Evolutionary conservation across 2,113 vertebrate species (phyloP).

Genomic region (Scomber colias): DNA sequence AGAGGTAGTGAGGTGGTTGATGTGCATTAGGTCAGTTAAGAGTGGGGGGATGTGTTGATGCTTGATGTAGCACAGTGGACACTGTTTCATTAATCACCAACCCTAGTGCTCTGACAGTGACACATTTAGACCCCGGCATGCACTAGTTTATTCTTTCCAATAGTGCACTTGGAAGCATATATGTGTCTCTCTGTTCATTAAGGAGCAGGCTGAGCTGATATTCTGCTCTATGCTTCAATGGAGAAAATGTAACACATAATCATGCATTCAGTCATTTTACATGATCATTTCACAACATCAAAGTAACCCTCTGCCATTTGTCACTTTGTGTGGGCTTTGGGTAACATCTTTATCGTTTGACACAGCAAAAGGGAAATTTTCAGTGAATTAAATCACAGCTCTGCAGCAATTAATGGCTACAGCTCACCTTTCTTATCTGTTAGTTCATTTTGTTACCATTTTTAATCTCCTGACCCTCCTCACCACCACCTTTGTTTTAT

Average conservation of each 20-base stretch:
- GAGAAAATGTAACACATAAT: background rate
- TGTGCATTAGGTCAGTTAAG: conserved; percentile 61
- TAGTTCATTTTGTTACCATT: conserved; percentile 6
- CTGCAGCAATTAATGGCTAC: conserved; percentile 14
- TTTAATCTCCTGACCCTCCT: conserved; percentile 32
- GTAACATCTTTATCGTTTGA: background rate
- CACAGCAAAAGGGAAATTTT: background rate
- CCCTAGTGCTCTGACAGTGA: conserved; percentile 35
- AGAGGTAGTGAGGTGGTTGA: conserved; percentile 59
- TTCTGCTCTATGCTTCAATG: background rate
- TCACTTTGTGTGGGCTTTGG: background rate
- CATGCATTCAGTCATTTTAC: background rate
- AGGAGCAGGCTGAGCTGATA: background rate
- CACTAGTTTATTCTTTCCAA: conserved; percentile 41
- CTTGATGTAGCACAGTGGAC: conserved; percentile 42
- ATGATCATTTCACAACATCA: background rate
- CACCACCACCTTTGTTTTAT: conserved; percentile 17
- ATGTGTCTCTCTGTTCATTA: conserved; percentile 22
- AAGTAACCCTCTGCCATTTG: background rate
- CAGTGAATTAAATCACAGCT: background rate
- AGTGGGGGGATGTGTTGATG: conserved; percentile 48
- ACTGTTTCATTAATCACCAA: conserved; percentile 61
- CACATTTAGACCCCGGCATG: conserved; percentile 54
- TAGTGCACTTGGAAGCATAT: conserved; percentile 5
- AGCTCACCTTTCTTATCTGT: conserved; percentile 31